Evolutionary conservation across 2,113 vertebrate species (phyloP).

Genomic region (Forbesichthys papilliferus): DNA sequence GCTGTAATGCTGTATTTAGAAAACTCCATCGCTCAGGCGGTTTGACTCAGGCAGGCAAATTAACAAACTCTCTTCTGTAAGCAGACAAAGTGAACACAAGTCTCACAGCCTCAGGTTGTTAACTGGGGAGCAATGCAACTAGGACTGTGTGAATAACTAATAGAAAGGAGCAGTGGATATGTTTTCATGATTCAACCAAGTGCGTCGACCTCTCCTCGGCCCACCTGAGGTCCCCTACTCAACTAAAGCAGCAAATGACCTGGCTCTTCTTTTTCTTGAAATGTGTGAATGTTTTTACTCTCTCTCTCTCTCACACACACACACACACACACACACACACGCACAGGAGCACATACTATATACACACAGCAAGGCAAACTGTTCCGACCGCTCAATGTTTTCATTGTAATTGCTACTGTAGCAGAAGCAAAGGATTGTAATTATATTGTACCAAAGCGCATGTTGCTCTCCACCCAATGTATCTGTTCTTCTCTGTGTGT

Average conservation of each 20-base stretch:
- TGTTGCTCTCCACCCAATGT: not conserved
- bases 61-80: not conserved
- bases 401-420: constrained; percentile 2
- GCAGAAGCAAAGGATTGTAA: constrained; percentile 32
- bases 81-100: not conserved
- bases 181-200: too few relatives aligned
- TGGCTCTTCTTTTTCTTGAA: too few relatives aligned
- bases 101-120: not conserved
- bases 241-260: too few relatives aligned
- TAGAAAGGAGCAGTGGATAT: too few relatives aligned
- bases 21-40: constrained; percentile 6
- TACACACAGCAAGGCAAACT: constrained; percentile 5
- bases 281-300: not conserved
- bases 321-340: constrained; percentile 1
- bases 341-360: not conserved
- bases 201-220: too few relatives aligned
- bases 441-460: constrained; percentile 11
- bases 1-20: not conserved
- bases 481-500: not conserved
- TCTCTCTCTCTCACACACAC: not conserved
- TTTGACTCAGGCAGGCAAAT: not conserved
- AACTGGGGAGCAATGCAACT: too few relatives aligned
- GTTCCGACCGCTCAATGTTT: constrained; percentile 1
- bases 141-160: too few relatives aligned
- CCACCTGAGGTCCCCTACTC: too few relatives aligned